Percentiles rank a stretch among this genome's conserved stretches.
Evolutionary conservation across 1,140 invertebrate genomes (phyloP).

Genomic region (Yoshiicerus persimilis): DNA sequence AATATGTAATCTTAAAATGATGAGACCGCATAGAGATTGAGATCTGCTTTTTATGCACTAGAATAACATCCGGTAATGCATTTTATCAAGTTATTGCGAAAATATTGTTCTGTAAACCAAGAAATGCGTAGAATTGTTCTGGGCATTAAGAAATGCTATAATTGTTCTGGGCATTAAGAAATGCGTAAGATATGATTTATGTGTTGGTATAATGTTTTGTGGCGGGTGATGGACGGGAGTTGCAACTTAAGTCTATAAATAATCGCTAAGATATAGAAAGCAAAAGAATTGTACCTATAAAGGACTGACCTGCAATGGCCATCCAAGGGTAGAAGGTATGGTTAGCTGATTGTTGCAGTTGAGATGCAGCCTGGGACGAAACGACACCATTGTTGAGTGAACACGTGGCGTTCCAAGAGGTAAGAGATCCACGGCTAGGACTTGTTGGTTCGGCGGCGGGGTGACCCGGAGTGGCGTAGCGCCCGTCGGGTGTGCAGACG

Average conservation of each 20-base stretch:
- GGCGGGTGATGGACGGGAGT: too few relatives aligned
- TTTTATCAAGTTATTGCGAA: too few relatives aligned
- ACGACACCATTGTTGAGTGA: conserved; percentile 70
- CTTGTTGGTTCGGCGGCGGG: conserved; percentile 50
- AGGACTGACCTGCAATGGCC: conserved; percentile 91
- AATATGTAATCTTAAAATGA: too few relatives aligned
- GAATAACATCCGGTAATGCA: too few relatives aligned
- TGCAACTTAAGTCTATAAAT: not conserved
- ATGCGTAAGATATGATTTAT: too few relatives aligned
- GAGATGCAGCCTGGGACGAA: conserved; percentile 65
- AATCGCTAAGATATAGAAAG: conserved; percentile 26
- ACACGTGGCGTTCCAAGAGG: conserved; percentile 75
- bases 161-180: too few relatives aligned
- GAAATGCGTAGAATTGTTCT: too few relatives aligned
- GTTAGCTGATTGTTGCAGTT: conserved; percentile 77
- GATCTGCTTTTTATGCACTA: too few relatives aligned
- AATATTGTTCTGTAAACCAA: too few relatives aligned
- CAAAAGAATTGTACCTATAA: conserved; percentile 34
- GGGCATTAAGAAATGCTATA: too few relatives aligned
- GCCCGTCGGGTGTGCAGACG: conserved; percentile 76
- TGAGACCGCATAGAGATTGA: too few relatives aligned
- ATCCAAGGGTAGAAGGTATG: conserved; percentile 97
- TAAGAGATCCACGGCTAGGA: conserved; percentile 67
- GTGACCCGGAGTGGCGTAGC: conserved; percentile 48
- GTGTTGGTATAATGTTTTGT: not conserved